These are phyloP conservation scores for Ictalurus punctatus DNA, from an alignment of 2,113 vertebrate species.

Conservation along the genomic window DNA sequence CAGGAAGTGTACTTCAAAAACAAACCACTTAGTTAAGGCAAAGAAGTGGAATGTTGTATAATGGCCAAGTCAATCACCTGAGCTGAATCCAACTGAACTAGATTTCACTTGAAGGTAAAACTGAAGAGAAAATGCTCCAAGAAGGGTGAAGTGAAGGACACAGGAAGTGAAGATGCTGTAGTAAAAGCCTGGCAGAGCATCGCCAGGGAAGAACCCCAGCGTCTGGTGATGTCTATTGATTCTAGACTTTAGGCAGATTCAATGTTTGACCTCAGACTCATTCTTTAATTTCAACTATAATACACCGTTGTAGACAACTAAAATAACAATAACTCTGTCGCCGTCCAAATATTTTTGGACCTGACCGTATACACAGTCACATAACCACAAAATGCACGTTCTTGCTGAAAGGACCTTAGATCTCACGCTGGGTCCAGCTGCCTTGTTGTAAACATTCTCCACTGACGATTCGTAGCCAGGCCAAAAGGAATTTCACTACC, in stretches of 20 bases:
- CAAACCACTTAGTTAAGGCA: neutral
- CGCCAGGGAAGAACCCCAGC: neutral
- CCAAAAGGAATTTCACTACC: conserved; percentile 36
- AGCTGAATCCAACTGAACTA: neutral
- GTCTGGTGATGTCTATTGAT: neutral
- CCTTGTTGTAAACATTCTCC: neutral
- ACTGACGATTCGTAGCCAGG: neutral
- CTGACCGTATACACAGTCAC: neutral
- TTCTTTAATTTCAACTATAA: neutral
- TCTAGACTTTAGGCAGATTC: neutral
- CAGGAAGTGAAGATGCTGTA: neutral
- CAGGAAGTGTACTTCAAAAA: neutral
- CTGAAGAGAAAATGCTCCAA: neutral
- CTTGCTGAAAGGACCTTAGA: neutral
- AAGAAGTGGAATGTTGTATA: neutral
- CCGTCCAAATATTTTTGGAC: neutral
- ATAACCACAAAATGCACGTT: neutral
- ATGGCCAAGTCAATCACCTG: neutral
- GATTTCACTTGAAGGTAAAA: neutral
- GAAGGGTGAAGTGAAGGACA: neutral
- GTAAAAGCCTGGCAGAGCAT: neutral
- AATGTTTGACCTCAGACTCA: neutral
- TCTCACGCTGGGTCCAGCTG: conserved; percentile 16
- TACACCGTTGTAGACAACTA: neutral
- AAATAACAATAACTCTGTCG: neutral